These are phyloP conservation scores for Pheosia gnoma DNA, from an alignment of 2,888 invertebrate species.

Conservation along the genomic window DNA sequence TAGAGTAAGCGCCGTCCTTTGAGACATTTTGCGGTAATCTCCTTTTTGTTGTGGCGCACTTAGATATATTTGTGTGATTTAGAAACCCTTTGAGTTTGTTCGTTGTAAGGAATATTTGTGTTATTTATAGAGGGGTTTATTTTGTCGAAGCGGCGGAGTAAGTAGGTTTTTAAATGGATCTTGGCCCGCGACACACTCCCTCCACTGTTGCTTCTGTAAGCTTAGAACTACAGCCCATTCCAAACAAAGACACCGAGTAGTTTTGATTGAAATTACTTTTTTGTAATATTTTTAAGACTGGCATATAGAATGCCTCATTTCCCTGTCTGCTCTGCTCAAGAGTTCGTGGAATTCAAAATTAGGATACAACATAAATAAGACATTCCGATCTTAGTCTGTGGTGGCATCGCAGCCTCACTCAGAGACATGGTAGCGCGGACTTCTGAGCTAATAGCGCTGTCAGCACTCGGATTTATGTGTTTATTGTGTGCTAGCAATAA, in stretches of 20 bases:
- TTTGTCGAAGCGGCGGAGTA: too few relatives aligned
- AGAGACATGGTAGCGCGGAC: constrained; percentile 11
- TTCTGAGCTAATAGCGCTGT: constrained; percentile 52
- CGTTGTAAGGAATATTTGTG: not conserved
- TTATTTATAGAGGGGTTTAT: too few relatives aligned
- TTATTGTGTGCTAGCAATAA: constrained; percentile 52
- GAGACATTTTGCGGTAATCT: not conserved
- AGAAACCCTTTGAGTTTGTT: not conserved
- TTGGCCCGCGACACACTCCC: too few relatives aligned
- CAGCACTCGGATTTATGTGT: constrained; percentile 60
- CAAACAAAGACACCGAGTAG: too few relatives aligned
- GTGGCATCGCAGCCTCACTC: constrained; percentile 7
- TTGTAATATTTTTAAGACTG: too few relatives aligned
- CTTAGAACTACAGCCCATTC: too few relatives aligned
- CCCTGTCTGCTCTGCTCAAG: not conserved
- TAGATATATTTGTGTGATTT: not conserved
- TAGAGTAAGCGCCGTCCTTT: constrained; percentile 9
- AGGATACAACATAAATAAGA: not conserved
- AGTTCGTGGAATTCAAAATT: not conserved
- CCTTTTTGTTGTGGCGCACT: constrained; percentile 1
- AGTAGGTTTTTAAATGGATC: too few relatives aligned
- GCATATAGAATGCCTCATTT: not conserved
- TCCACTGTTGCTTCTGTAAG: too few relatives aligned
- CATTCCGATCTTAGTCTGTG: not conserved
- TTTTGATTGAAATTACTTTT: too few relatives aligned